phyloP scores from a whole-genome alignment of 2,888 invertebrate genomes.

The Dryadula phaetusa region DNA sequence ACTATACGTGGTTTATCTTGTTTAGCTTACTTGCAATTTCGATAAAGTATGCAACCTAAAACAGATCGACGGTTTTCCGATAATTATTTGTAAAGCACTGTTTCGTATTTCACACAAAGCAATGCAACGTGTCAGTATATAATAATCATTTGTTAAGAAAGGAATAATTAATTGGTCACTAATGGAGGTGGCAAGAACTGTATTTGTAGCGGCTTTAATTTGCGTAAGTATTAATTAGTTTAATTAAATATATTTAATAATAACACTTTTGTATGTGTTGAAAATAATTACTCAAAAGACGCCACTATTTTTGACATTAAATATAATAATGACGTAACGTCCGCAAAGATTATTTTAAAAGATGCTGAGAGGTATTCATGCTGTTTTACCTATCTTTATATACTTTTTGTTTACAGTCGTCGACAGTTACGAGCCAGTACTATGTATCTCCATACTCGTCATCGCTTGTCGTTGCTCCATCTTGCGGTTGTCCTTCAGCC shows the following conservation, averaged over 20 bases:
- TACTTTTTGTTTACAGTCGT: slow-evolving; percentile 57
- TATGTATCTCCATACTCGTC: slow-evolving; percentile 54
- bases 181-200: slow-evolving; percentile 58
- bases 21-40: slow-evolving; percentile 44
- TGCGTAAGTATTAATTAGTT: slow-evolving; percentile 68
- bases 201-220: slow-evolving; percentile 58
- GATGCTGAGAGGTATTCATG: background rate
- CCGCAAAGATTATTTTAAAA: background rate
- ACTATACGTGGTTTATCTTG: slow-evolving; percentile 44
- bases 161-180: slow-evolving; percentile 58
- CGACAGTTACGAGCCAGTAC: slow-evolving; percentile 63
- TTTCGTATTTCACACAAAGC: slow-evolving; percentile 25
- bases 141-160: slow-evolving; percentile 49
- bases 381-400: background rate
- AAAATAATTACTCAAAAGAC: too few species aligned
- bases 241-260: too few species aligned
- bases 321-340: too few species aligned
- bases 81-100: slow-evolving; percentile 46
- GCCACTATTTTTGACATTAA: too few species aligned
- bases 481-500: slow-evolving; percentile 48
- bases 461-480: slow-evolving; percentile 43
- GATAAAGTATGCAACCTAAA: slow-evolving; percentile 48
- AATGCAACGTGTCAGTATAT: slow-evolving; percentile 66
- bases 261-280: background rate
- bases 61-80: slow-evolving; percentile 41